These are phyloP conservation scores for Elgaria multicarinata DNA, from an alignment of 2,113 vertebrate species.

Conservation along the genomic window DNA sequence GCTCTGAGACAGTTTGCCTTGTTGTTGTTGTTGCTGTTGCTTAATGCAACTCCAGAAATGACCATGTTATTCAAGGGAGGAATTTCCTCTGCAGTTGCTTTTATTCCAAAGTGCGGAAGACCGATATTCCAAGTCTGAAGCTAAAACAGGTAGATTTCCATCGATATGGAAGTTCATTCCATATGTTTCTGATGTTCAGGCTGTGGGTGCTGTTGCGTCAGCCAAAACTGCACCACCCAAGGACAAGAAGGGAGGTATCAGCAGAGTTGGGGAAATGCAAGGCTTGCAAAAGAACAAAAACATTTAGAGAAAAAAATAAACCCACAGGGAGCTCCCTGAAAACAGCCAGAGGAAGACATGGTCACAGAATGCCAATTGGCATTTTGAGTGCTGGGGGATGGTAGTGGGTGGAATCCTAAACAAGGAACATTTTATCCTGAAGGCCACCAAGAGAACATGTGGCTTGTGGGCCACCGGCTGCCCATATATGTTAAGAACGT, in stretches of 20 bases:
- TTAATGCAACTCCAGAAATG: conserved; percentile 22
- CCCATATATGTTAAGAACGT: too few species aligned
- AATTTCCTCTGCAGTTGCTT: conserved; percentile 5
- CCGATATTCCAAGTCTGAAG: conserved; percentile 13
- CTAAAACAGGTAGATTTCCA: background rate
- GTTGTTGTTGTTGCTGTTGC: background rate
- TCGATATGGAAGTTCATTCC: background rate
- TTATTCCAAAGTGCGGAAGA: conserved; percentile 14
- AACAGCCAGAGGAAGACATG: background rate
- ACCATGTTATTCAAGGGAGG: conserved; percentile 24
- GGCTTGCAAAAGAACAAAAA: background rate
- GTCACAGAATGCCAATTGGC: background rate
- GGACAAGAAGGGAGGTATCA: background rate
- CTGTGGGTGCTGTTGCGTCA: background rate
- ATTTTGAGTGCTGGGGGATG: too few species aligned
- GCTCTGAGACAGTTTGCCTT: conserved; percentile 46
- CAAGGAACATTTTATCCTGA: too few species aligned
- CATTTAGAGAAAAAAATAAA: background rate
- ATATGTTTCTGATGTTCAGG: background rate
- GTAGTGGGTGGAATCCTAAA: too few species aligned
- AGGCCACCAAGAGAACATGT: too few species aligned
- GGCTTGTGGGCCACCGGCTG: too few species aligned
- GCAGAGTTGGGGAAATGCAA: background rate
- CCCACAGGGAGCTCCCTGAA: background rate
- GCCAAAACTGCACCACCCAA: background rate